Conservation (phyloP, 2,797 vertebrate species). For the Benthosema pterotum region DNA sequence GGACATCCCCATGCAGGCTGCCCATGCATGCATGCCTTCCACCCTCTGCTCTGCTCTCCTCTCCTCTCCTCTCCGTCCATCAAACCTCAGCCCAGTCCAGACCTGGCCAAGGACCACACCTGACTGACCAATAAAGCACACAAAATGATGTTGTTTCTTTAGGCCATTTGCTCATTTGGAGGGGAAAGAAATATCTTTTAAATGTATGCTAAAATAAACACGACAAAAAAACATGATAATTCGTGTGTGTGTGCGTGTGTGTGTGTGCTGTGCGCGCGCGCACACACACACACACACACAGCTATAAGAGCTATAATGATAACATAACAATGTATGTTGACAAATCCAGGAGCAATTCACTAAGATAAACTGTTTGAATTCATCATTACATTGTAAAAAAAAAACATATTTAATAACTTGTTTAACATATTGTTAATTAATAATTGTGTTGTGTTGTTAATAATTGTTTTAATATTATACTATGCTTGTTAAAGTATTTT, state of each 20-base stretch:
- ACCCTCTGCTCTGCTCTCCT: not conserved
- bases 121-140: slow-evolving; percentile 27
- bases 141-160: slow-evolving; percentile 25
- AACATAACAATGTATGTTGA: no score
- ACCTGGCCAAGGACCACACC: slow-evolving; percentile 36
- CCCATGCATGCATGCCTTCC: slow-evolving; percentile 5
- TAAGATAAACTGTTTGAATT: no score
- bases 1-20: slow-evolving; percentile 32
- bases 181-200: not conserved
- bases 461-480: slow-evolving; percentile 1
- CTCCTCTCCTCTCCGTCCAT: slow-evolving; percentile 15
- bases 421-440: no score
- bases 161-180: slow-evolving; percentile 1
- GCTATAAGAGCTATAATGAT: no score
- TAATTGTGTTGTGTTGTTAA: no score
- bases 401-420: no score
- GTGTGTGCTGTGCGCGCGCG: no score
- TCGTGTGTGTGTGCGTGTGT: no score
- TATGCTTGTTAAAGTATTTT: not conserved
- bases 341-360: no score
- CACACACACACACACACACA: not conserved
- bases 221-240: slow-evolving; percentile 1
- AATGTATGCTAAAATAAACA: slow-evolving; percentile 10
- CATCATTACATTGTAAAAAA: no score
- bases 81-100: slow-evolving; percentile 18